Evolutionary conservation across 2,113 vertebrate genomes (phyloP).

Genomic region (Dunckerocampus dactyliophorus): DNA sequence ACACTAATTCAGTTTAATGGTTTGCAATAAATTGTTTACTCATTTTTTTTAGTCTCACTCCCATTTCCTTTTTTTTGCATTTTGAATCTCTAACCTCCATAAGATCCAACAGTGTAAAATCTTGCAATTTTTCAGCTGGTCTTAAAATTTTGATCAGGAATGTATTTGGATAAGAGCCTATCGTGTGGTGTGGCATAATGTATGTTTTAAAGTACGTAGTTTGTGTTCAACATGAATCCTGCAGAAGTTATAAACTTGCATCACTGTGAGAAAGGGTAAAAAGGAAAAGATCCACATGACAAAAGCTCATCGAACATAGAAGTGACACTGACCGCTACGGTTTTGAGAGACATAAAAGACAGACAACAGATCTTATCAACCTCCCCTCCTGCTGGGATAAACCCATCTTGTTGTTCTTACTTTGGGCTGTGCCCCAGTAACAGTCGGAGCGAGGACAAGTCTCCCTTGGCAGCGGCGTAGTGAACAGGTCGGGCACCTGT

Average conservation of each 20-base stretch:
- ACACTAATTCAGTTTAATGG: no score
- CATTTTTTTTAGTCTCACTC: no score
- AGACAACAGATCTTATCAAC: not conserved
- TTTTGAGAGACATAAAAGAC: not conserved
- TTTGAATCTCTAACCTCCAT: no score
- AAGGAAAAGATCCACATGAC: not conserved
- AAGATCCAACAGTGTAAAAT: no score
- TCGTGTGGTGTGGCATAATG: no score
- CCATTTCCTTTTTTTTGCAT: no score
- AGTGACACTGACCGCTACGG: no score
- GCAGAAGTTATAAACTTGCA: not conserved
- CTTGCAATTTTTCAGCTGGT: no score
- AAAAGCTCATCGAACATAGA: not conserved
- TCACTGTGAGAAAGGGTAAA: not conserved
- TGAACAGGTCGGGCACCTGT: conserved; percentile 88
- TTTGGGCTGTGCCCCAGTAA: conserved; percentile 83
- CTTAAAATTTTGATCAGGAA: no score
- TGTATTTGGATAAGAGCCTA: no score
- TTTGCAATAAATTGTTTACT: no score
- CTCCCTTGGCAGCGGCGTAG: conserved; percentile 97
- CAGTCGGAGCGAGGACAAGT: conserved; percentile 86
- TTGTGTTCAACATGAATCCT: not conserved
- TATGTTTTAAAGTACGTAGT: not conserved
- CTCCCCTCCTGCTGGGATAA: conserved; percentile 4
- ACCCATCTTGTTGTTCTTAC: conserved; percentile 70